Evolutionary conservation across 2,113 vertebrate species (phyloP).

Genomic region (Hyla sarda): DNA sequence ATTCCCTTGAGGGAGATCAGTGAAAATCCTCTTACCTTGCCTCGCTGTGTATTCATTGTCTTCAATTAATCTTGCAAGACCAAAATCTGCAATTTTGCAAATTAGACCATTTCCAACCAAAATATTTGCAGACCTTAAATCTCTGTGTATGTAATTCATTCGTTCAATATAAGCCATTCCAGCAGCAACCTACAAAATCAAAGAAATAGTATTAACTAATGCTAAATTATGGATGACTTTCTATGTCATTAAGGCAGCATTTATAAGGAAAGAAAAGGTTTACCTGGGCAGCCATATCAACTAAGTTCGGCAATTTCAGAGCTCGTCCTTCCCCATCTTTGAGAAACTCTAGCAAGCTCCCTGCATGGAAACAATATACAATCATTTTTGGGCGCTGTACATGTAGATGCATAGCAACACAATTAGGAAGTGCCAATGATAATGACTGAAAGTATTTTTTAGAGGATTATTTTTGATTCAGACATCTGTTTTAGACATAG

Average conservation of each 20-base stretch:
- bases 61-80: conserved; percentile 93
- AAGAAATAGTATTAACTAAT: neutral
- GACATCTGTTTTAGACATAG: neutral
- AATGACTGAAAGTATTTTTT: too few species aligned
- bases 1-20: neutral
- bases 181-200: conserved; percentile 80
- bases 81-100: conserved; percentile 97
- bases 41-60: conserved; percentile 97
- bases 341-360: conserved; percentile 94
- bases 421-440: too few species aligned
- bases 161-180: conserved; percentile 98
- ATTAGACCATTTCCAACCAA: conserved; percentile 92
- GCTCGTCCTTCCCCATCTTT: conserved; percentile 90
- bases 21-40: conserved; percentile 80
- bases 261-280: neutral
- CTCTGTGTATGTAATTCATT: conserved; percentile 99
- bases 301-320: conserved; percentile 92
- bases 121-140: conserved; percentile 95
- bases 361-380: conserved; percentile 71
- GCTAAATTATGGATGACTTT: neutral
- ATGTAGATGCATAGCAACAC: neutral
- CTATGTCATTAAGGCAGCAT: neutral
- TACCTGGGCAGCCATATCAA: conserved; percentile 98
- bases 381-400: neutral
- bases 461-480: too few species aligned